Percentiles rank a stretch among this genome's conserved stretches.
Evolutionary conservation across 2,113 vertebrate species (phyloP).

Genomic region (Etheostoma cragini): DNA sequence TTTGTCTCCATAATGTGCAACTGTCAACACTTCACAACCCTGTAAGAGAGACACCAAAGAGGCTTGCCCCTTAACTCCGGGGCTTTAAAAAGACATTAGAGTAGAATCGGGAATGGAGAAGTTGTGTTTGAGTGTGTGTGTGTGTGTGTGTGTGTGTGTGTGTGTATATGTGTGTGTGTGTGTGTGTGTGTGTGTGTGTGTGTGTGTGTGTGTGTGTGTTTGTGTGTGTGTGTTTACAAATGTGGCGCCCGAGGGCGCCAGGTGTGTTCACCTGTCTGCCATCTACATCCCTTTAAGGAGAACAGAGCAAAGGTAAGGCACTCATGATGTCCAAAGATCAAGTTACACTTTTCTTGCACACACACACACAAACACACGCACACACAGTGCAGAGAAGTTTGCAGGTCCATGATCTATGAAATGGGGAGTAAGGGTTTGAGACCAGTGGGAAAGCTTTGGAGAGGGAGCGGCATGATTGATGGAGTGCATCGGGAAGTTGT

Average conservation of each 20-base stretch:
- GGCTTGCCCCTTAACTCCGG: conserved; percentile 32
- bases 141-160: neutral
- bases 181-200: conserved; percentile 13
- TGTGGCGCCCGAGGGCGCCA: conserved; percentile 55
- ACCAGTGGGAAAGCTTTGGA: conserved; percentile 55
- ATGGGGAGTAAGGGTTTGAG: conserved; percentile 76
- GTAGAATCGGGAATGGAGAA: conserved; percentile 14
- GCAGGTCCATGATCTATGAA: conserved; percentile 79
- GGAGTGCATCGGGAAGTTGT: conserved; percentile 58
- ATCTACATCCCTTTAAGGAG: conserved; percentile 65
- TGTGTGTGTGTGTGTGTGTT: conserved; percentile 15
- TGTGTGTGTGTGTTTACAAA: conserved; percentile 9
- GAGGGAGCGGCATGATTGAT: conserved; percentile 74
- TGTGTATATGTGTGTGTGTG: neutral
- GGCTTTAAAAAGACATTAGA: conserved; percentile 47
- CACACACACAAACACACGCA: conserved; percentile 10
- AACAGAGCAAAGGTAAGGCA: conserved; percentile 49
- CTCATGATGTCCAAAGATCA: conserved; percentile 67
- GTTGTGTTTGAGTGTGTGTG: neutral
- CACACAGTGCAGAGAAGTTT: conserved; percentile 43
- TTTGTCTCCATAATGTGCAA: conserved; percentile 71
- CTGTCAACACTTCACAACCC: conserved; percentile 70
- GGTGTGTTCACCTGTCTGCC: conserved; percentile 72
- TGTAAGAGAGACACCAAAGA: conserved; percentile 59
- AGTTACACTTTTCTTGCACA: conserved; percentile 54